Base-by-base conservation (phyloP, 2,113 vertebrate genomes). In the Puntigrus tetrazona region DNA sequence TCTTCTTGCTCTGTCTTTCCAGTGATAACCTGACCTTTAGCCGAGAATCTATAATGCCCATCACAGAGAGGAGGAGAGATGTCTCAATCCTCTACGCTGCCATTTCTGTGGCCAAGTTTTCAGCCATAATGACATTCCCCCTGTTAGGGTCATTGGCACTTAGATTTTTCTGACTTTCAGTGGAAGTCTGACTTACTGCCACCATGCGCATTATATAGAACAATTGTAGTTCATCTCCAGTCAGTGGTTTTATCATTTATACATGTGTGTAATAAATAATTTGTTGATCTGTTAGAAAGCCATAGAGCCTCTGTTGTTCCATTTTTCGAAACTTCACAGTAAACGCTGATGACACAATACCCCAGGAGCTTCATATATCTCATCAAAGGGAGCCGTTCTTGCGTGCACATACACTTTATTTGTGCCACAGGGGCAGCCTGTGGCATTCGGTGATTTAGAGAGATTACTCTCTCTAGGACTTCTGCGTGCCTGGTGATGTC, bases 21-120 rank as follows among this genome's bases (percentile, higher is more conserved):
- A 43, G 31, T 70, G 84, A 82, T 84, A 85, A 72, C 69, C 65
- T 91, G 88, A 92, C 91, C 90, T 93, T 93, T 89, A 43, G 70
- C 81, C 74, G 57, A 36, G 57, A 0, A 89, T 89, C 88, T 76
- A 85, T 89, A 90, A 89, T 79, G 79, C 65, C 61, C 76, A 65
- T 86, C 84, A 85, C 83, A 83, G 73, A 78, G 61, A 88, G 82
- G 36, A 86, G 81, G 78, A 79, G 76, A 84, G 65, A 38, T 47
- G 31, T 65, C 43, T 81, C 38, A 85, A 61, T 81, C 59, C 77
- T 78, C 67, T 31, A 57, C 14, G 31, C 72, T 5, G 16, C 25
- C 73, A 52, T 89, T 90, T 88, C 80, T 87, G 59, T 79, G 52
- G 86, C 59, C 43, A 50, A 83, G 76, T 76, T 86, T 85, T 90